These are phyloP conservation scores for Euphonia xanthogaster DNA, from an alignment of 2,797 vertebrate genomes.

Conservation along the genomic window DNA sequence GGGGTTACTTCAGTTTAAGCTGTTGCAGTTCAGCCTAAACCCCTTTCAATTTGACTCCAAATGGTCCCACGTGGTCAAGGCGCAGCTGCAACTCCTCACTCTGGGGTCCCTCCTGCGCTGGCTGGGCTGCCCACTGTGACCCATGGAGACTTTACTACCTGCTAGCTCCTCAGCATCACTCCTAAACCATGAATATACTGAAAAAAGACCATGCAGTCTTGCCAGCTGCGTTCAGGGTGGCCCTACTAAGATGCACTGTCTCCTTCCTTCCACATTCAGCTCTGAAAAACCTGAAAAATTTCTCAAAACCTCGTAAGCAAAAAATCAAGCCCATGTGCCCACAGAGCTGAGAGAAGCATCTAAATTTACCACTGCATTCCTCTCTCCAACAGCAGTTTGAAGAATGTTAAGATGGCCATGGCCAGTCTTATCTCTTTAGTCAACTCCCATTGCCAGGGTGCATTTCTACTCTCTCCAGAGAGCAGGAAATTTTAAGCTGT, in stretches of 20 bases:
- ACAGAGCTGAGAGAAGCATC: not conserved
- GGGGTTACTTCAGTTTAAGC: not conserved
- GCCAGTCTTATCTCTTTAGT: not conserved
- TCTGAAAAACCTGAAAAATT: not conserved
- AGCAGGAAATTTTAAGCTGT: not conserved
- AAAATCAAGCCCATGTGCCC: not conserved
- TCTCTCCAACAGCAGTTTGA: not conserved
- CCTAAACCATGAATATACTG: rapidly evolving
- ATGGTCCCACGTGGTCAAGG: not conserved
- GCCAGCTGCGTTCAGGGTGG: rapidly evolving
- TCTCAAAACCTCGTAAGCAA: not conserved
- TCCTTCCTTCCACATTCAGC: not conserved
- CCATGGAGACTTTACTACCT: rapidly evolving
- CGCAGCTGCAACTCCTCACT: not conserved
- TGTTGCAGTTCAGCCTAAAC: not conserved
- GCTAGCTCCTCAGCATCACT: not conserved
- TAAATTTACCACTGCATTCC: not conserved
- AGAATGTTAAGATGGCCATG: not conserved
- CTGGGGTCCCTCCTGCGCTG: rapidly evolving
- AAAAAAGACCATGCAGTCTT: not conserved
- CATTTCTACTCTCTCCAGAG: not conserved
- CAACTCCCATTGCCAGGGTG: not conserved
- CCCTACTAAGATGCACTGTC: rapidly evolving
- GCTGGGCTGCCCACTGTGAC: not conserved
- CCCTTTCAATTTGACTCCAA: not conserved